A percentile compares a stretch with the other conserved stretches of the same genome.
These are phyloP conservation scores for Chelonoidis abingdonii DNA, from an alignment of 2,113 vertebrate species.

Conservation along the genomic window DNA sequence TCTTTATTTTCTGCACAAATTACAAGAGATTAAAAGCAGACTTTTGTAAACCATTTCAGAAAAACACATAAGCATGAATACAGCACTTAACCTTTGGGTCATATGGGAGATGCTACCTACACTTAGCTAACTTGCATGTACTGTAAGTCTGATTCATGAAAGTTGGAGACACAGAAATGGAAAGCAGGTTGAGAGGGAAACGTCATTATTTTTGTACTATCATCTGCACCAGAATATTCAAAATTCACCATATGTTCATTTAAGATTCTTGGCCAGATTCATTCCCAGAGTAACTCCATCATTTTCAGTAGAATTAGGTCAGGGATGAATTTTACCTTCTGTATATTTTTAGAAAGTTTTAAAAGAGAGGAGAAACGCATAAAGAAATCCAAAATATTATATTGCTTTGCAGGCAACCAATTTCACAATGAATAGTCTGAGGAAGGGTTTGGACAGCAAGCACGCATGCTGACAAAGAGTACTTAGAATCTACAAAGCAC, in stretches of 20 bases:
- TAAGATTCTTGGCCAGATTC: background rate
- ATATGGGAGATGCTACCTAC: background rate
- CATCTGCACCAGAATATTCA: background rate
- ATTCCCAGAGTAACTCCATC: conserved; percentile 15
- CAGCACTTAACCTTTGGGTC: background rate
- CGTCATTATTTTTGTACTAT: background rate
- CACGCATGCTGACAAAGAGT: background rate
- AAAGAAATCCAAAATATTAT: conserved; percentile 69
- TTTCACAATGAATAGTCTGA: conserved; percentile 21
- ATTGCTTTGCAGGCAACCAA: conserved; percentile 40
- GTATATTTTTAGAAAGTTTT: conserved; percentile 72
- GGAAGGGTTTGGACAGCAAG: background rate
- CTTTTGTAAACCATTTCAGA: background rate
- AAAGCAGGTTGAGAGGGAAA: background rate
- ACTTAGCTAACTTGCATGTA: background rate
- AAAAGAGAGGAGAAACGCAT: conserved; percentile 32
- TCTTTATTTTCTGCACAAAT: conserved; percentile 3
- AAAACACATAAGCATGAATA: background rate
- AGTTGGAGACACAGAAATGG: background rate
- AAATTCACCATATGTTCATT: conserved; percentile 40
- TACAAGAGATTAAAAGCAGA: background rate
- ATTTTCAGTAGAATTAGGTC: conserved; percentile 10
- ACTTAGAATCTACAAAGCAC: conserved; percentile 26
- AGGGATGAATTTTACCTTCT: background rate
- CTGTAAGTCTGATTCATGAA: background rate